A percentile compares a stretch with the other conserved stretches of the same genome.
phyloP scores from a whole-genome alignment of 2,113 vertebrate species.

The Gallinago media region DNA sequence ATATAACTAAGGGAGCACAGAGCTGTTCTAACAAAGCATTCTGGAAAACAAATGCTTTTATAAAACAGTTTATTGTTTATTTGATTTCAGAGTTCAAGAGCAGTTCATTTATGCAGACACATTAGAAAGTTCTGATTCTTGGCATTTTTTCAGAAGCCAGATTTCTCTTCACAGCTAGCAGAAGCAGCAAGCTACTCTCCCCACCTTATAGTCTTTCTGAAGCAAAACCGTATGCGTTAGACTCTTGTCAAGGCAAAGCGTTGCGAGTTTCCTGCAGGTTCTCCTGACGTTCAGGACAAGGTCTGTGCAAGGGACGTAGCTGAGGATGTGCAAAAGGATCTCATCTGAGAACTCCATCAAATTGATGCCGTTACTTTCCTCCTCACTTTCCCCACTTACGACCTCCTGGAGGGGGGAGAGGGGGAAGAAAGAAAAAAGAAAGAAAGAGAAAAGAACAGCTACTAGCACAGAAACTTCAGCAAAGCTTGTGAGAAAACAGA shows the following conservation, averaged over 20 bases:
- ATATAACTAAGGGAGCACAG: not conserved
- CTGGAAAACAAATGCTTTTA: slow-evolving; percentile 35
- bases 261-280: slow-evolving; percentile 87
- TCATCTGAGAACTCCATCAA: slow-evolving; percentile 93
- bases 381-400: slow-evolving; percentile 58
- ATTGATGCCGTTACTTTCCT: slow-evolving; percentile 71
- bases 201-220: slow-evolving; percentile 90
- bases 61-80: slow-evolving; percentile 6
- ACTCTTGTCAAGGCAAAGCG: slow-evolving; percentile 90
- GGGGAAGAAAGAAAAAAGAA: not conserved
- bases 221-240: slow-evolving; percentile 86
- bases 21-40: slow-evolving; percentile 21
- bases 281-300: slow-evolving; percentile 86
- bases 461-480: not conserved
- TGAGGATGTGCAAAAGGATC: slow-evolving; percentile 93
- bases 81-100: not conserved
- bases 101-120: not conserved
- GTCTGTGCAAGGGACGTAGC: slow-evolving; percentile 87
- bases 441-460: not conserved
- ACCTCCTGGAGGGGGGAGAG: slow-evolving; percentile 59
- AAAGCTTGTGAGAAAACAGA: not conserved
- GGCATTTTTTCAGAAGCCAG: not conserved
- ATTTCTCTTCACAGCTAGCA: not conserved
- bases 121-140: not conserved
- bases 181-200: slow-evolving; percentile 1